Evolutionary conservation across 2,797 vertebrate species (phyloP).

Genomic region (Rhabdomys pumilio): DNA sequence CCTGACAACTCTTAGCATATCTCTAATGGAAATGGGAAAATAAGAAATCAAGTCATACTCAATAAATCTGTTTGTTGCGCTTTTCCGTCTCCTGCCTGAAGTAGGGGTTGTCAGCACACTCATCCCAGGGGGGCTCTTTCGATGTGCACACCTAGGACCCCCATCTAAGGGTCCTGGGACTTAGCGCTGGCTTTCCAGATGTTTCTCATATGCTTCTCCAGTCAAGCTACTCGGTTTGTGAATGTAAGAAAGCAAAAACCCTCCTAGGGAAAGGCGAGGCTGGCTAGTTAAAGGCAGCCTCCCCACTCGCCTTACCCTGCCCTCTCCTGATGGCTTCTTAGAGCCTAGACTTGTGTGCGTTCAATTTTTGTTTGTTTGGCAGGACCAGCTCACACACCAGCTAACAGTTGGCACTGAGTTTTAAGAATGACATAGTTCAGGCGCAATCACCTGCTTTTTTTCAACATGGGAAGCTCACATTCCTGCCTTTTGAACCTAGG

Average conservation of each 20-base stretch:
- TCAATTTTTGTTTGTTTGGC: not conserved
- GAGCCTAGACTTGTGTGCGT: not conserved
- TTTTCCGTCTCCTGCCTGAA: not conserved
- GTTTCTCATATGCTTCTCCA: not conserved
- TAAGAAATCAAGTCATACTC: slow-evolving; percentile 8
- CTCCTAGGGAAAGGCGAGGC: not conserved
- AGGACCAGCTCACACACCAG: not conserved
- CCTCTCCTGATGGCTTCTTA: not conserved
- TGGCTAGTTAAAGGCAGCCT: not conserved
- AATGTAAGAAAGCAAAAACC: slow-evolving; percentile 31
- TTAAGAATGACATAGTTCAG: not conserved
- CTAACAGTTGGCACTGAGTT: not conserved
- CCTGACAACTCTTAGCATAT: not conserved
- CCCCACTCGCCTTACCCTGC: not conserved
- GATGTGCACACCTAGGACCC: not conserved
- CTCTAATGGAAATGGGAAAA: slow-evolving; percentile 20
- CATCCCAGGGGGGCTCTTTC: not conserved
- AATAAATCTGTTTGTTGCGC: not conserved
- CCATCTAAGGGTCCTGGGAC: not conserved
- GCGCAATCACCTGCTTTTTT: not conserved
- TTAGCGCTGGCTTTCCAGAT: not conserved
- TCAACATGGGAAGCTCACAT: not conserved
- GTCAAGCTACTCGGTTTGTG: not conserved
- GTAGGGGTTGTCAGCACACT: not conserved
- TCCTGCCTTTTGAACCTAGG: not conserved